These are phyloP conservation scores for Lasioglossum leucozonium DNA, from an alignment of 2,888 invertebrate species.

Conservation along the genomic window DNA sequence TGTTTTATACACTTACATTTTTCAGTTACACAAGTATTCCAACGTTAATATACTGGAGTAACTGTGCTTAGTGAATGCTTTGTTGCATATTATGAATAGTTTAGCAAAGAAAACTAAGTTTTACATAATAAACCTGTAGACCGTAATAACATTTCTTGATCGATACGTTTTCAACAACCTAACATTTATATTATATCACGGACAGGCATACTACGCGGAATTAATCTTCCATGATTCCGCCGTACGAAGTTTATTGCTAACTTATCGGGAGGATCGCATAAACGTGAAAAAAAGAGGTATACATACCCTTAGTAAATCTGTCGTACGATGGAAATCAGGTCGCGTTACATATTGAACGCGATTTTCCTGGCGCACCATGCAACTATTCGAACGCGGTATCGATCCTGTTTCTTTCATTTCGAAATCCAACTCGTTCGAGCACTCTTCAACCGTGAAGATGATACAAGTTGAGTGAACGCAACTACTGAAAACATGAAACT, in stretches of 20 bases:
- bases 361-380: slow-evolving; percentile 43
- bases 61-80: not conserved
- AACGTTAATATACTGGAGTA: not conserved
- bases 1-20: not conserved
- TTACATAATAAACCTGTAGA: no score
- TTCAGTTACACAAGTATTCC: not conserved
- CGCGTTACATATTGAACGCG: slow-evolving; percentile 56
- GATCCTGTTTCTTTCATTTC: slow-evolving; percentile 57
- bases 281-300: slow-evolving; percentile 7
- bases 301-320: slow-evolving; percentile 37
- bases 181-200: no score
- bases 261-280: not conserved
- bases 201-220: not conserved
- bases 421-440: slow-evolving; percentile 48
- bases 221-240: not conserved
- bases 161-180: no score
- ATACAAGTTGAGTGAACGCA: slow-evolving; percentile 43
- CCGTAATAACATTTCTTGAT: no score
- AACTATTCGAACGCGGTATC: slow-evolving; percentile 50
- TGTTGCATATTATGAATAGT: not conserved
- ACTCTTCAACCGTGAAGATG: slow-evolving; percentile 49
- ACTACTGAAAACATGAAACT: slow-evolving; percentile 19
- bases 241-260: not conserved
- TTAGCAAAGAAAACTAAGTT: not conserved
- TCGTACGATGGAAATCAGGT: slow-evolving; percentile 48